Base-by-base conservation (phyloP, 2,888 invertebrate genomes). In the Cistogaster globosa region DNA sequence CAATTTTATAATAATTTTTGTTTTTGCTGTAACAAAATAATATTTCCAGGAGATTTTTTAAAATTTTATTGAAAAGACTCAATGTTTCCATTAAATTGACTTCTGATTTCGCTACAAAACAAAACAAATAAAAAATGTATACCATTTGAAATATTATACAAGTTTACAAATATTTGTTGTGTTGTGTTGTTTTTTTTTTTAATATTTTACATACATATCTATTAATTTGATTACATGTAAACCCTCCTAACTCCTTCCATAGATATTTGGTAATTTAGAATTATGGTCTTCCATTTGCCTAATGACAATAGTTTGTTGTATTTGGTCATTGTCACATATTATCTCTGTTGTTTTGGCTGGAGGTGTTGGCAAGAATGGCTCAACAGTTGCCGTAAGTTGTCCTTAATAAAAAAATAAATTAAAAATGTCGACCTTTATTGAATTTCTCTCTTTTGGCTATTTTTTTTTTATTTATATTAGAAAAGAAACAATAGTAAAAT, bases 321-420 rank as follows among this genome's bases (percentile, higher is more conserved):
- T 94, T 92, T 94, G 95, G 93, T 95, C 96, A 90, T 93, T 96
- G 91, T 95, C 95, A 93, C 94, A 95, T 92, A 95, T 96, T 92
- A 94, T 95, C 93, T 94, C 94, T 93, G 94, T 96, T 94, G 96
- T 97, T 93, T 95, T 96, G 94, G 95, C 95, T 93, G 97, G 98
- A 93, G 99, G 99, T 93, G 97, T 97, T 93, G 99, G 99, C 93
- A 99, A 98, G 95, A 99, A 99, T 95, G 99, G 98, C 94, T 99
- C 99, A 90, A 98, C 99, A 89, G 98, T 99, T 90, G 99, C 99
- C 94, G 99, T 99, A 97, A 97, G 97, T 94, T 94, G 87, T 58
- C 12, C 60, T 38, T 14, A 62, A 48, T 57, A 62, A 32, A 45
- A 55, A 57, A 32, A 38, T 20, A n/a, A 48, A 58, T n/a, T 5